Evolutionary conservation across 2,888 invertebrate genomes (phyloP), one percentile per base, ranked within the genome.

Genomic region (Drosophila buzzatii): DNA sequence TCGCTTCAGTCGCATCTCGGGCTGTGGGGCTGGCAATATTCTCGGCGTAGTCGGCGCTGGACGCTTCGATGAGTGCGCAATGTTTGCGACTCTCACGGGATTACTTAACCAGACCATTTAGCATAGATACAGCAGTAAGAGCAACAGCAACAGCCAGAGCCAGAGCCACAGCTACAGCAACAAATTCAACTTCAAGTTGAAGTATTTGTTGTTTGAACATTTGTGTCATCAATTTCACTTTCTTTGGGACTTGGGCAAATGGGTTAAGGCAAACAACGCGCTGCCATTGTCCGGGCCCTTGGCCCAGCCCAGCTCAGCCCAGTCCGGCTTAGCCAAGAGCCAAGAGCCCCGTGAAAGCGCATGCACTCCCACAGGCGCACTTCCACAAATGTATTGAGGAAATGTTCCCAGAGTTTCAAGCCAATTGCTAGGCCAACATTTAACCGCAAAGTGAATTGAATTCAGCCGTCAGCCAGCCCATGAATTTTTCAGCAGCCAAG

Each of bases 211-310:
- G 70, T 85, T 85, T 79, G 73, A 76, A 73, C 82, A 86, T 90
- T 89, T 89, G 88, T 90, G 91, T 87, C 90, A 89, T 85, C 91
- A 90, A 90, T 90, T 91, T 91, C 90, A 91, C 91, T 91, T 91
- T 90, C 90, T 82, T 87, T 86, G 65, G 52, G 59, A 62, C 70
- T 77, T 62, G 60, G 61, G 69, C 76, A 69, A 83, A 83, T 71
- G 79, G 76, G 71, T 74, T 85, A 76, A 70, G 74, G 72, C 79
- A 76, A 72, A 84, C 82, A 82, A 82, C 70, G 70, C 75, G 59
- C 31, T 60, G 55, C 63, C 71, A 81, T 81, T 85, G 76, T 78
- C n/a, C 20, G 12, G 51, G 53, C 66, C 39, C 53, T 53, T 65
- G 45, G 27, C 62, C 23, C 23, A 31, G 18, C 23, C 47, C 45